A percentile compares a stretch with the other conserved stretches of the same genome.
These are phyloP conservation scores for Polydrusus tereticollis DNA, from an alignment of 2,888 invertebrate genomes.

Conservation along the genomic window DNA sequence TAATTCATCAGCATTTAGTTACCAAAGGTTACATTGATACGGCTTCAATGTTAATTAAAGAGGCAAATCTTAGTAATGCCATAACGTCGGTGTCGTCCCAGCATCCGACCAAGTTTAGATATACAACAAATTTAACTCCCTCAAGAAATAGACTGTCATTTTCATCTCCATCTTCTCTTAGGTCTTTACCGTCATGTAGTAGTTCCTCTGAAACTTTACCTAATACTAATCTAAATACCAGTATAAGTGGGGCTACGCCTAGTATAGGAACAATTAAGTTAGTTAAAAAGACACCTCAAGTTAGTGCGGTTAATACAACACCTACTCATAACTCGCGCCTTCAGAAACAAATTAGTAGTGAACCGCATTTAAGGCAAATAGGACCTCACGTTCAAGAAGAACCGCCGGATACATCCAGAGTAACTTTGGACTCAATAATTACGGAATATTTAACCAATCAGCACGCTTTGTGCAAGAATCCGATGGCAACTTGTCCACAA, in stretches of 20 bases:
- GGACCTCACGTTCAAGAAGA: slow-evolving; percentile 47
- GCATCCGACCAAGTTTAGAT: slow-evolving; percentile 67
- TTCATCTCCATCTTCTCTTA: slow-evolving; percentile 21
- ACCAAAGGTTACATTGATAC: slow-evolving; percentile 81
- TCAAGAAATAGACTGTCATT: slow-evolving; percentile 64
- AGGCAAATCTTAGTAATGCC: slow-evolving; percentile 78
- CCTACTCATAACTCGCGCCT: slow-evolving; percentile 62
- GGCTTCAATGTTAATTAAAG: slow-evolving; percentile 80
- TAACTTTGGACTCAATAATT: slow-evolving; percentile 91
- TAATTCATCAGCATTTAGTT: slow-evolving; percentile 90
- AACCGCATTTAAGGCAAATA: slow-evolving; percentile 54
- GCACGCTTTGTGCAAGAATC: slow-evolving; percentile 97
- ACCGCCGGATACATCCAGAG: slow-evolving; percentile 57
- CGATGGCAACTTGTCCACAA: slow-evolving; percentile 97
- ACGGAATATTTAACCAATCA: slow-evolving; percentile 97
- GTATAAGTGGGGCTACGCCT: slow-evolving; percentile 29
- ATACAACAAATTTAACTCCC: slow-evolving; percentile 69
- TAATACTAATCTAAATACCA: slow-evolving; percentile 8
- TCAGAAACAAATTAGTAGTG: slow-evolving; percentile 69
- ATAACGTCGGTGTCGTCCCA: slow-evolving; percentile 64
- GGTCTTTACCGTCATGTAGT: slow-evolving; percentile 24
- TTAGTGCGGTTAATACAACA: slow-evolving; percentile 26
- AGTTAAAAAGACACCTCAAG: slow-evolving; percentile 34
- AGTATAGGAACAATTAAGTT: slow-evolving; percentile 39
- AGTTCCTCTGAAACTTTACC: slow-evolving; percentile 21